A percentile compares a stretch with the other conserved stretches of the same genome.
Conservation (phyloP, 2,797 vertebrate species). For the Muscicapa comitata region DNA sequence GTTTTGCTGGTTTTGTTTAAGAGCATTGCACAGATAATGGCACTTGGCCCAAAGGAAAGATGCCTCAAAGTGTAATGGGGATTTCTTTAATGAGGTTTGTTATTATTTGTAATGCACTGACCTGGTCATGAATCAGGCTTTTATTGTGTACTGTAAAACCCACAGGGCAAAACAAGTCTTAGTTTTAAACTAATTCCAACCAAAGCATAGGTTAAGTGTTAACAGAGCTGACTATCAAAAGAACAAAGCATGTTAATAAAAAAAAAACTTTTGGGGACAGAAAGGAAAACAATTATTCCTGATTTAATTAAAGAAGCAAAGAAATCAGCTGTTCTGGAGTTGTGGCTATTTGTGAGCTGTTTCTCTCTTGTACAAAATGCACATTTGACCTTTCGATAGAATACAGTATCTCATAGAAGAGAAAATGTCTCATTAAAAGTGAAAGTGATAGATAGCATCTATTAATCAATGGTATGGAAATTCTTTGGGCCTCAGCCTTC, state of each 20-base stretch:
- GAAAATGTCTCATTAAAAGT: slow-evolving; percentile 72
- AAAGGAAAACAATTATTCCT: background rate
- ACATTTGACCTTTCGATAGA: slow-evolving; percentile 51
- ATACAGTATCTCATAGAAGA: slow-evolving; percentile 28
- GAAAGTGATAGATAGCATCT: slow-evolving; percentile 66
- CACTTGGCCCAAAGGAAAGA: background rate
- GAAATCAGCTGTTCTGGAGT: background rate
- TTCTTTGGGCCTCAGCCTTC: slow-evolving; percentile 52
- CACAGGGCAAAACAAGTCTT: background rate
- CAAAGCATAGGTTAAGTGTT: background rate
- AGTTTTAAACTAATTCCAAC: background rate
- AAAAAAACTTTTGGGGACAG: background rate
- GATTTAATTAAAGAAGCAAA: slow-evolving; percentile 1
- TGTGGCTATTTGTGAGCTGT: background rate
- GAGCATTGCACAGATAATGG: background rate
- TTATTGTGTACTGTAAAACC: background rate
- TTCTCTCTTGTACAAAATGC: background rate
- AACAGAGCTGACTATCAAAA: background rate
- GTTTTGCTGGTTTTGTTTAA: slow-evolving; percentile 8
- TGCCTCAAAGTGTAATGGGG: background rate
- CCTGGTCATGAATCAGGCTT: background rate
- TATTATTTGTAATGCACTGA: slow-evolving; percentile 33
- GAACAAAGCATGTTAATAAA: background rate
- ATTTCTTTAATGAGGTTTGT: slow-evolving; percentile 31
- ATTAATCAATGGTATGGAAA: slow-evolving; percentile 71